Evolutionary conservation across 2,113 vertebrate species (phyloP).

Genomic region (Poeciliopsis prolifica): DNA sequence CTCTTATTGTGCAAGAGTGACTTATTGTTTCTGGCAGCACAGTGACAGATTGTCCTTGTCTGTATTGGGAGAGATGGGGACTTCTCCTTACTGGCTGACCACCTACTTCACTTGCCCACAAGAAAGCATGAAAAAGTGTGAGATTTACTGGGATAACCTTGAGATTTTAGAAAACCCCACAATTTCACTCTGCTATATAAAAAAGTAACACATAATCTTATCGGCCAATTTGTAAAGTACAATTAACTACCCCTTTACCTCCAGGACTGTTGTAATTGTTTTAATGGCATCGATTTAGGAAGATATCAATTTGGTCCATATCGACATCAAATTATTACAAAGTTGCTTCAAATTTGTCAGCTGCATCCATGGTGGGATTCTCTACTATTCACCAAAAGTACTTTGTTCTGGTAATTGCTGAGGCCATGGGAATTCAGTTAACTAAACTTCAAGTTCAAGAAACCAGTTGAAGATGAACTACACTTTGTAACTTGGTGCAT

Average conservation of each 20-base stretch:
- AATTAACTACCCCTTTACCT: background rate
- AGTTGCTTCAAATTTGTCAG: background rate
- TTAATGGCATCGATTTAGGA: background rate
- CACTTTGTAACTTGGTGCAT: background rate
- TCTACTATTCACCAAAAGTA: background rate
- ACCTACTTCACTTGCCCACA: slow-evolving; percentile 47
- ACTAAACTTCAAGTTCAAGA: background rate
- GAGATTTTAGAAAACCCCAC: too few relatives aligned
- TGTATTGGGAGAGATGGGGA: slow-evolving; percentile 13
- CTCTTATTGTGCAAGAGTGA: slow-evolving; percentile 62
- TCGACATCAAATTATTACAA: background rate
- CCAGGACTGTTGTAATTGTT: background rate
- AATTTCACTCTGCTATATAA: too few relatives aligned
- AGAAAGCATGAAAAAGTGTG: slow-evolving; percentile 6
- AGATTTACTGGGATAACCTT: too few relatives aligned
- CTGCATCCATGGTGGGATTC: background rate
- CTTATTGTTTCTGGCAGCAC: slow-evolving; percentile 63
- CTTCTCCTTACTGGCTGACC: slow-evolving; percentile 47
- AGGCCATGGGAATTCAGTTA: background rate
- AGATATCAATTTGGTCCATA: background rate
- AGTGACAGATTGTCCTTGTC: slow-evolving; percentile 51
- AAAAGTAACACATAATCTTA: slow-evolving; percentile 36
- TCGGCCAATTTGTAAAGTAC: background rate
- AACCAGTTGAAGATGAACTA: background rate
- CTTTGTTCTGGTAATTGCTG: background rate